Conservation (phyloP, 2,797 vertebrate species). For the Myotis myotis region DNA sequence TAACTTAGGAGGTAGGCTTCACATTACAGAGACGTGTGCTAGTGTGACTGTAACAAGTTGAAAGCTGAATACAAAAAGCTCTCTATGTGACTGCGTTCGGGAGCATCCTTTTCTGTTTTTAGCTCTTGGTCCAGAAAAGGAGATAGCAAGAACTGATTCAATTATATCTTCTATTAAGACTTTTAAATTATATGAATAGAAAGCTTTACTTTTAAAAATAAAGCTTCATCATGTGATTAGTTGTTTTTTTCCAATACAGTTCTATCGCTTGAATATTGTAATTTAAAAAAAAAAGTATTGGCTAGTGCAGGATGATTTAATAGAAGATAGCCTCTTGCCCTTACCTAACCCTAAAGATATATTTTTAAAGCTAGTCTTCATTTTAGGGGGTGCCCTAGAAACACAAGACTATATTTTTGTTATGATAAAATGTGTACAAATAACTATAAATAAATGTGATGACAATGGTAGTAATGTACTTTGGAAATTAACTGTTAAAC, state of each 20-base stretch:
- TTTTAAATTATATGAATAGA: neutral
- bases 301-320: neutral
- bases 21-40: neutral
- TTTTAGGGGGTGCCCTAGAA: neutral
- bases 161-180: neutral
- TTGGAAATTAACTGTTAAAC: neutral
- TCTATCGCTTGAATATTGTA: slow-evolving; percentile 23
- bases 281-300: slow-evolving; percentile 47
- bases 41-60: neutral
- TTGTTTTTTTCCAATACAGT: neutral
- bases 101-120: neutral
- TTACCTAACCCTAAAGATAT: neutral
- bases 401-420: neutral
- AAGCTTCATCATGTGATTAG: slow-evolving; percentile 40
- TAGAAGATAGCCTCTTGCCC: neutral
- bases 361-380: slow-evolving; percentile 28
- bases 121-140: neutral
- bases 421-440: slow-evolving; percentile 28
- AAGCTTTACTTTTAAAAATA: slow-evolving; percentile 38
- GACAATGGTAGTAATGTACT: neutral
- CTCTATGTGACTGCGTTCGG: neutral
- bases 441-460: neutral
- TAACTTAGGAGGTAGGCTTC: neutral
- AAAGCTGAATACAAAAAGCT: neutral
- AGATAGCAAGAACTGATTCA: neutral